phyloP scores from a whole-genome alignment of 1,140 invertebrate species.

The Agrilus planipennis region DNA sequence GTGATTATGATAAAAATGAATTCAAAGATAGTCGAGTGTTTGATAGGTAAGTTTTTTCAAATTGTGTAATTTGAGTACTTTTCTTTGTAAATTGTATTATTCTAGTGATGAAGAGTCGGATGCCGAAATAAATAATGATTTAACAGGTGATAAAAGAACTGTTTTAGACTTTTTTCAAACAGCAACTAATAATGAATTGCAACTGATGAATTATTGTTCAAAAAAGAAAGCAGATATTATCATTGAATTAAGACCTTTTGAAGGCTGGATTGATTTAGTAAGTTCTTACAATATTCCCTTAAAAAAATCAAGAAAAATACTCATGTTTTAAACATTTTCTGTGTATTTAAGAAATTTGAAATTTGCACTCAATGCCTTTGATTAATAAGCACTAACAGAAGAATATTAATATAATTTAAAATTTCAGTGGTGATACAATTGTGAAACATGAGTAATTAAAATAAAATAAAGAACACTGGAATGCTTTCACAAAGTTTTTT shows the following conservation, averaged over 20 bases:
- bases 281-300: too few species aligned
- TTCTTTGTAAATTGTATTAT: slow-evolving; percentile 11
- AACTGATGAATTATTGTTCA: slow-evolving; percentile 54
- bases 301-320: too few species aligned
- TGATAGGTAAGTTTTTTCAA: slow-evolving; percentile 24
- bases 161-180: slow-evolving; percentile 67
- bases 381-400: too few species aligned
- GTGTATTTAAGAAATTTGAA: too few species aligned
- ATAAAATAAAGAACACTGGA: too few species aligned
- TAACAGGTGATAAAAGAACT: slow-evolving; percentile 54
- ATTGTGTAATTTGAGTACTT: slow-evolving; percentile 5
- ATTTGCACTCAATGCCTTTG: too few species aligned
- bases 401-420: too few species aligned
- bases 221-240: slow-evolving; percentile 62
- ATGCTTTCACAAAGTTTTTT: too few species aligned
- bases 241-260: slow-evolving; percentile 53
- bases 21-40: slow-evolving; percentile 27
- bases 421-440: too few species aligned
- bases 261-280: slow-evolving; percentile 59
- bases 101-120: slow-evolving; percentile 60
- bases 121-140: slow-evolving; percentile 52
- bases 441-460: too few species aligned
- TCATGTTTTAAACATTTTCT: too few species aligned
- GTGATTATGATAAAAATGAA: slow-evolving; percentile 16
- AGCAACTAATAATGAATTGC: slow-evolving; percentile 50